These are phyloP conservation scores for Spongilla lacustris DNA, from an alignment of 37 sponge, comb jelly and placozoan genomes.

Conservation along the genomic window DNA sequence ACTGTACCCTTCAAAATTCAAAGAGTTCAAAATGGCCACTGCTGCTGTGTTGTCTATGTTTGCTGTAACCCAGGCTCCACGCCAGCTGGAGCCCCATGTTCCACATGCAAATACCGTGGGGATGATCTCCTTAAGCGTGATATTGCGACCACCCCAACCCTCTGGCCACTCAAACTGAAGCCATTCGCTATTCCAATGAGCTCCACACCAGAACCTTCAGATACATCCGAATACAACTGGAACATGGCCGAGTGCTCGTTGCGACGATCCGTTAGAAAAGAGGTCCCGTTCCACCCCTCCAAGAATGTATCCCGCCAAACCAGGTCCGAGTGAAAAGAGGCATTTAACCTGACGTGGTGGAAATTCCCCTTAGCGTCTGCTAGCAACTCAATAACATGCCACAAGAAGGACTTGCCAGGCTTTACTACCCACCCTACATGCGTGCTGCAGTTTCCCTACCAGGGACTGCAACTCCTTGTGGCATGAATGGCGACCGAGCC, in stretches of 20 bases:
- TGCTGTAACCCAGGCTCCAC: neutral
- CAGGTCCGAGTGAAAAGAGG: constrained; percentile 31
- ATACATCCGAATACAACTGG: constrained; percentile 10
- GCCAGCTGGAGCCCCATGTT: constrained; percentile 32
- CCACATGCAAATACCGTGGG: constrained; percentile 23
- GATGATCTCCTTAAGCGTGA: constrained; percentile 32
- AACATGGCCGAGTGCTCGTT: neutral
- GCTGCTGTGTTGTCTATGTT: constrained; percentile 6
- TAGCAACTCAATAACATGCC: constrained; percentile 22
- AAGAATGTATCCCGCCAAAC: constrained; percentile 33
- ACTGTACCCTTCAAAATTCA: no score
- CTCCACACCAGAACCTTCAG: constrained; percentile 42
- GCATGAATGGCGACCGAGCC: neutral
- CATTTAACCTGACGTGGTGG: constrained; percentile 16
- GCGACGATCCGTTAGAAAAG: neutral
- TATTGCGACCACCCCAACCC: neutral
- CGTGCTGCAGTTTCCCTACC: constrained; percentile 17
- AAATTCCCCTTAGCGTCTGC: neutral
- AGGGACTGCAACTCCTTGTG: constrained; percentile 30
- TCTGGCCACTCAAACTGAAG: constrained; percentile 3
- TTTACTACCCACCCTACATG: constrained; percentile 17
- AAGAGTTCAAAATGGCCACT: neutral
- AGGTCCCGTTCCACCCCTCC: constrained; percentile 27
- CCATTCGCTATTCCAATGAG: neutral
- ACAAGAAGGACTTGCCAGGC: constrained; percentile 18